A percentile compares a stretch with the other conserved stretches of the same genome.
Conservation (phyloP, 2,113 vertebrate species). For the Cinclus cinclus region DNA sequence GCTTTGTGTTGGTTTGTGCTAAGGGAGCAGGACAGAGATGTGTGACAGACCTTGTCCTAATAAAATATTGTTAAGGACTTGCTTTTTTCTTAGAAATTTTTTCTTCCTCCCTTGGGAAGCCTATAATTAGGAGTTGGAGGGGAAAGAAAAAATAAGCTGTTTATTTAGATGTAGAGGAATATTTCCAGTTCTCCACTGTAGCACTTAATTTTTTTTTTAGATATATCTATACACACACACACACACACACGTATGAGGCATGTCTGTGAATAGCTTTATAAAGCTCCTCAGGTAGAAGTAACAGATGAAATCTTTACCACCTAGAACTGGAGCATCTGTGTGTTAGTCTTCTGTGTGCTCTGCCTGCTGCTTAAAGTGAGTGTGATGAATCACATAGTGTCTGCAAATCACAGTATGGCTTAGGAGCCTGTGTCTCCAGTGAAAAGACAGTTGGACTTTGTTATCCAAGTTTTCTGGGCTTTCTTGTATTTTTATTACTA, state of each 20-base stretch:
- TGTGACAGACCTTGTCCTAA: neutral
- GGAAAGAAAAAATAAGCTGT: neutral
- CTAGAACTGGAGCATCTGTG: neutral
- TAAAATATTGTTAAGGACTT: neutral
- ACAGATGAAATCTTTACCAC: neutral
- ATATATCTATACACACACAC: neutral
- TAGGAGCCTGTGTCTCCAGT: neutral
- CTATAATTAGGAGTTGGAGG: neutral
- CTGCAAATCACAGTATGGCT: neutral
- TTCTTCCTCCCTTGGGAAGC: neutral
- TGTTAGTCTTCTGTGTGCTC: neutral
- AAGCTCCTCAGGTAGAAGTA: neutral
- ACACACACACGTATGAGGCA: too few relatives aligned
- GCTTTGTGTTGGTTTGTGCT: neutral
- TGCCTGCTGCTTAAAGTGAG: neutral
- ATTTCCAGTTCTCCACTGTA: neutral
- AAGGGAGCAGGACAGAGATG: neutral
- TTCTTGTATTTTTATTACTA: neutral
- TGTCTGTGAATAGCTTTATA: neutral
- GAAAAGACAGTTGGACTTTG: neutral
- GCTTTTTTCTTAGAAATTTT: neutral
- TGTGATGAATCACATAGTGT: neutral
- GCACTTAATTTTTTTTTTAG: neutral
- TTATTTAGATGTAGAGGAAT: neutral
- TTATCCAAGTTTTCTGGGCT: neutral